Conservation (phyloP, 2,888 invertebrate species). For the Copidosoma aretas region DNA sequence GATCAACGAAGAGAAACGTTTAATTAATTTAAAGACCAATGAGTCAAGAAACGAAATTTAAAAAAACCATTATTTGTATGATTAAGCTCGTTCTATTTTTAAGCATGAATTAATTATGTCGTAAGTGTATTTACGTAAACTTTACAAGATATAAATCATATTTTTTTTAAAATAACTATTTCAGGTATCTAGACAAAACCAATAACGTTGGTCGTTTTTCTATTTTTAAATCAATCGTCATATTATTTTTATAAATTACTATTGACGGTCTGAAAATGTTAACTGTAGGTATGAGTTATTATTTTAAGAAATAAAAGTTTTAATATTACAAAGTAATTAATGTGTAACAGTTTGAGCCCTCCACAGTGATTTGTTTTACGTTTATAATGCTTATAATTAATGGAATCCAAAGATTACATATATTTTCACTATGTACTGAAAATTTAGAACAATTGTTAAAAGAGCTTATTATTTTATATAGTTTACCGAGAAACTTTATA, state of each 20-base stretch:
- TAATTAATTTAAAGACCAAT: too few relatives aligned
- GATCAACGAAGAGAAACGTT: too few relatives aligned
- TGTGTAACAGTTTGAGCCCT: neutral
- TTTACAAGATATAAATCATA: neutral
- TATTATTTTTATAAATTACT: neutral
- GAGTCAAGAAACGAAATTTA: neutral
- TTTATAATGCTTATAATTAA: neutral
- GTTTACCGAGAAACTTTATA: too few relatives aligned
- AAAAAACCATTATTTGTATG: neutral
- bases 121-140: neutral
- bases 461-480: too few relatives aligned
- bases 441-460: neutral
- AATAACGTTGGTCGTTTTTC: neutral
- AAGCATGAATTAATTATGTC: slow-evolving; percentile 11
- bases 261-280: neutral
- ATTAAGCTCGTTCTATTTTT: neutral
- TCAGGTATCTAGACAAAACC: slow-evolving; percentile 7
- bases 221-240: neutral
- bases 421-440: neutral
- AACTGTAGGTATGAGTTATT: neutral
- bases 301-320: neutral
- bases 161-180: too few relatives aligned
- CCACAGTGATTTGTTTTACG: neutral
- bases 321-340: neutral
- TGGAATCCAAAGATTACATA: neutral